phyloP scores from a whole-genome alignment of 2,888 invertebrate species.

The Drepanosiphum platanoidis region DNA sequence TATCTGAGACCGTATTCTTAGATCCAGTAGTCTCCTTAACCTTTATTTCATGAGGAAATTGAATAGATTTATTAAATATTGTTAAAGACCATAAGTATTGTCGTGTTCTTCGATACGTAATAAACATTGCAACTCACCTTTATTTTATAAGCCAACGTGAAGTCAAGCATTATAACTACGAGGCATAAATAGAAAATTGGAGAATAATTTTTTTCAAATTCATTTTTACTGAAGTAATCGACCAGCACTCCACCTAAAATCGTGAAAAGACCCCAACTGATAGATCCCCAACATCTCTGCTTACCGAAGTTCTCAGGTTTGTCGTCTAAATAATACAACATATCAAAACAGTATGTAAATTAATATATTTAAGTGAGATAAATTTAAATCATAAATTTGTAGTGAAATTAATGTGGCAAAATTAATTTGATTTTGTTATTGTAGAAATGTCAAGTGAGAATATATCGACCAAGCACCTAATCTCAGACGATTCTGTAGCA shows the following conservation, averaged over 20 bases:
- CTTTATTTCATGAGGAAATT: neutral
- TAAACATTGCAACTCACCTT: too few relatives aligned
- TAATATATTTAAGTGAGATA: neutral
- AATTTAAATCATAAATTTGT: too few relatives aligned
- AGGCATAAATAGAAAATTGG: slow-evolving; percentile 30
- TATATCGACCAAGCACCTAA: too few relatives aligned
- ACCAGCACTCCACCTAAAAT: slow-evolving; percentile 53
- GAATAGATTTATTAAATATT: neutral
- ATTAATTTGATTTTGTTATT: too few relatives aligned
- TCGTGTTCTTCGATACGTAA: too few relatives aligned
- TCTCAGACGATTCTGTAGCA: too few relatives aligned
- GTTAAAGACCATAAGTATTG: too few relatives aligned
- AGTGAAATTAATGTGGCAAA: too few relatives aligned
- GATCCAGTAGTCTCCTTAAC: slow-evolving; percentile 31
- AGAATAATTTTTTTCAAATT: slow-evolving; percentile 59
- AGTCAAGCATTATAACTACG: neutral
- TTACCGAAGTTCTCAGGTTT: slow-evolving; percentile 52
- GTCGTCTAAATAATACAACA: slow-evolving; percentile 28
- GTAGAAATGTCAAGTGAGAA: too few relatives aligned
- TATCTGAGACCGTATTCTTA: slow-evolving; percentile 13
- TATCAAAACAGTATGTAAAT: neutral
- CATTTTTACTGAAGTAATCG: slow-evolving; percentile 57
- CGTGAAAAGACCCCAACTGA: slow-evolving; percentile 60
- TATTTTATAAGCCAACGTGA: slow-evolving; percentile 6
- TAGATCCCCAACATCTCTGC: slow-evolving; percentile 61